These are phyloP conservation scores for Eumeta japonica DNA, from an alignment of 1,140 invertebrate species.

Conservation along the genomic window DNA sequence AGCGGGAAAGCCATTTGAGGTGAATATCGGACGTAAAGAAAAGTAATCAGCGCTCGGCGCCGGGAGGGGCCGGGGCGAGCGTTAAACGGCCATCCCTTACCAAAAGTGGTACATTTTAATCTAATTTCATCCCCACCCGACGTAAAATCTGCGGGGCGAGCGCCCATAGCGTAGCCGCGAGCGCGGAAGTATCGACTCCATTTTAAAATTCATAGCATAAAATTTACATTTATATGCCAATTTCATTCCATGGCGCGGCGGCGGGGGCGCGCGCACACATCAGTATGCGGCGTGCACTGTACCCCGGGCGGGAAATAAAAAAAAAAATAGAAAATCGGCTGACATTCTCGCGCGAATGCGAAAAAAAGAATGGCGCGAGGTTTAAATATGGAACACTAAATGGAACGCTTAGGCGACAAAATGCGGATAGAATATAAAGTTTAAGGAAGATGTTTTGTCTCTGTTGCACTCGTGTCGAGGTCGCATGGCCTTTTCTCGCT, in stretches of 20 bases:
- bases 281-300: conserved; percentile 46
- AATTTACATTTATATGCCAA: conserved; percentile 59
- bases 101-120: conserved; percentile 40
- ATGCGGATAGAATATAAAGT: conserved; percentile 58
- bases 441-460: conserved; percentile 36
- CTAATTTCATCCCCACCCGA: conserved; percentile 45
- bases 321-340: conserved; percentile 45
- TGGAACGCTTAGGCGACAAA: conserved; percentile 57
- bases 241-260: conserved; percentile 52
- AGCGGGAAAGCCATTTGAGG: too few species aligned
- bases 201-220: conserved; percentile 59
- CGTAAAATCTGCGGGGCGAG: conserved; percentile 41
- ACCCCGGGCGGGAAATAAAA: conserved; percentile 25
- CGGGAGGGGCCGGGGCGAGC: background rate
- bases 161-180: conserved; percentile 26
- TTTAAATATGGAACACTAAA: conserved; percentile 58
- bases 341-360: conserved; percentile 38
- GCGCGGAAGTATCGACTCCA: conserved; percentile 52
- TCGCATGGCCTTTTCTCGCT: conserved; percentile 24
- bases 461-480: conserved; percentile 16
- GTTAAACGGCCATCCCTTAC: conserved; percentile 42
- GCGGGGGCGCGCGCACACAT: conserved; percentile 51
- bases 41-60: too few species aligned
- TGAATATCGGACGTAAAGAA: too few species aligned
- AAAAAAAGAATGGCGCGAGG: conserved; percentile 44